Evolutionary conservation across 2,797 vertebrate species (phyloP), one percentile per base, ranked within the genome.

Genomic region (Denticeps clupeoides): DNA sequence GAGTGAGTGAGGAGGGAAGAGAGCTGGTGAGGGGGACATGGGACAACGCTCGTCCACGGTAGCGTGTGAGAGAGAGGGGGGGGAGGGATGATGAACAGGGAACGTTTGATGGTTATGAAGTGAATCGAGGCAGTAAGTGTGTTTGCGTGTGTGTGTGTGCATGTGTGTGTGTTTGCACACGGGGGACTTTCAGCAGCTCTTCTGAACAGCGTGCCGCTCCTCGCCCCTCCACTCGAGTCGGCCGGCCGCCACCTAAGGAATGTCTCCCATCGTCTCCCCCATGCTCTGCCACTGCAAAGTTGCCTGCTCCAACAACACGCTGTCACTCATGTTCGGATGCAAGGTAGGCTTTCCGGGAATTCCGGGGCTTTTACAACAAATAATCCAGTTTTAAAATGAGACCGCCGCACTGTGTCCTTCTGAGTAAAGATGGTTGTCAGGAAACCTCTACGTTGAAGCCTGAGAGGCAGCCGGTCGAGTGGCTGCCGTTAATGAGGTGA

Each of bases 241-340:
- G 33, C 16, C 33, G 18, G 51, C 41, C 10, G 21, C 55, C 47
- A 47, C 23, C 65, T 55, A 73, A 82, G 84, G 82, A 87, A 91
- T 94, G 91, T 91, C 75, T 86, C 90, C 85, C 61, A 85, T 87
- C 74, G 81, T 87, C 67, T 84, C 83, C 65, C 89, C 91, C 58
- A 79, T 91, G 88, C 85, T 91, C 72, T 95, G 91, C 90, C n/a
- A 96, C 86, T 95, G 92, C 86, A 95, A 93, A 88, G 86, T 92
- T 83, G 88, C 88, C 71, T 94, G 92, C 74, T 87, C 85, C 79
- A 89, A 89, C 88, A 92, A 86, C 84, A 87, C 87, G 72, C 79
- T 95, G 58, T 93, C 87, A 67, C 78, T 97, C 83, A 91, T 97
- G 90, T 95, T 95, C 79, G 89, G 91, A 83, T 97, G 92, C 77